A percentile compares a stretch with the other conserved stretches of the same genome.
phyloP scores from a whole-genome alignment of 2,113 vertebrate species.

The Colistium nudipinnis region DNA sequence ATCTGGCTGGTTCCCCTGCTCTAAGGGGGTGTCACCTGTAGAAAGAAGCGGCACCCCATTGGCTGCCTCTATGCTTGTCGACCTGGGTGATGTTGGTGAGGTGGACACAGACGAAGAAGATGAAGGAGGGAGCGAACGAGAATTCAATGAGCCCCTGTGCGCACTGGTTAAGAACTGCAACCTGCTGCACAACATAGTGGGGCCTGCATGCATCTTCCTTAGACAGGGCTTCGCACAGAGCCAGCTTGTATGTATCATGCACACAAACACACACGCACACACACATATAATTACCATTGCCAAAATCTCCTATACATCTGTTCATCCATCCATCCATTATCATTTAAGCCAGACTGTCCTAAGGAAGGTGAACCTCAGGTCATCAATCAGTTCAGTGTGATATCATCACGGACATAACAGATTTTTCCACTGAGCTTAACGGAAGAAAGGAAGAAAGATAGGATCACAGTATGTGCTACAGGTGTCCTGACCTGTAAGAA shows the following conservation, averaged over 20 bases:
- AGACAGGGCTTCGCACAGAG: constrained; percentile 80
- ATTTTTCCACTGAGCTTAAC: too few species aligned
- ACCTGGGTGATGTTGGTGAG: constrained; percentile 53
- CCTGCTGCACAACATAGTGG: constrained; percentile 82
- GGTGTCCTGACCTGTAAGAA: not conserved
- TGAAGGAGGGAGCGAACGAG: constrained; percentile 61
- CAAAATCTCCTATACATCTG: constrained; percentile 10
- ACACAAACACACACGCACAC: constrained; percentile 12
- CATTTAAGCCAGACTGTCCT: not conserved
- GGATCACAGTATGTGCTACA: not conserved
- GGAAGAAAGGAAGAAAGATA: not conserved
- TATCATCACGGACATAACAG: too few species aligned
- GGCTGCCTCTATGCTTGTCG: constrained; percentile 64
- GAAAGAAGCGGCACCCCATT: constrained; percentile 57
- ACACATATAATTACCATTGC: not conserved
- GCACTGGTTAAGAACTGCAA: constrained; percentile 83
- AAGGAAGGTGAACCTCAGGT: constrained; percentile 14
- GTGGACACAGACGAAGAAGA: constrained; percentile 75
- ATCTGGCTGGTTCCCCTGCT: constrained; percentile 53
- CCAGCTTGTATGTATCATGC: constrained; percentile 81
- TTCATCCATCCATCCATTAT: constrained; percentile 43
- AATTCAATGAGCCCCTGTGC: constrained; percentile 76
- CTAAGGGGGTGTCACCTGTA: constrained; percentile 65
- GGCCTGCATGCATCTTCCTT: constrained; percentile 84
- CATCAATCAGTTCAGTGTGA: constrained; percentile 18